A percentile compares a stretch with the other conserved stretches of the same genome.
These are phyloP conservation scores for Conger conger DNA, from an alignment of 2,113 vertebrate species.

Conservation along the genomic window DNA sequence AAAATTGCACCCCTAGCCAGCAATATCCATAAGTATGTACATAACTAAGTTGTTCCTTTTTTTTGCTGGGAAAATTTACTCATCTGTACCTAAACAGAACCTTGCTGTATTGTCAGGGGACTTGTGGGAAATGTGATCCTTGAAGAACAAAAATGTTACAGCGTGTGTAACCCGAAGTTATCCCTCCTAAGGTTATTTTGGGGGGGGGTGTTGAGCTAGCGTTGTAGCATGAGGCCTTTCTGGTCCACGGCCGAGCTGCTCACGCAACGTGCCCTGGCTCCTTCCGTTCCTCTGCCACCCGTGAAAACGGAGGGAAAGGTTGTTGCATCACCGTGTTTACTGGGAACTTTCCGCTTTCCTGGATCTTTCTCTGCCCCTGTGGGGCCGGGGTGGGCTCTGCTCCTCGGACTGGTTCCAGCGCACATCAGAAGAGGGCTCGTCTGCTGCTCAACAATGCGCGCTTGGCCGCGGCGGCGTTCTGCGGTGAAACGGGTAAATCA, in stretches of 20 bases:
- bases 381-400: background rate
- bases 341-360: conserved; percentile 14
- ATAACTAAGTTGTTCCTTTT: too few relatives aligned
- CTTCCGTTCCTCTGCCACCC: background rate
- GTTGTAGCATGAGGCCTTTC: background rate
- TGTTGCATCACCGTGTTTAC: conserved; percentile 42
- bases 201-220: background rate
- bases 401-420: background rate
- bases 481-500: background rate
- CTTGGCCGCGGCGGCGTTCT: background rate
- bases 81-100: too few relatives aligned
- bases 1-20: too few relatives aligned
- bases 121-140: too few relatives aligned
- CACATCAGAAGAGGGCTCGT: background rate
- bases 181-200: background rate
- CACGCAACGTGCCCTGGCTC: too few relatives aligned
- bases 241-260: too few relatives aligned
- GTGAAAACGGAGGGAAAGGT: conserved; percentile 20
- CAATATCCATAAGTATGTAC: too few relatives aligned
- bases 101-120: too few relatives aligned
- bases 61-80: too few relatives aligned
- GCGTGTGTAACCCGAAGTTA: background rate
- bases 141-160: too few relatives aligned
- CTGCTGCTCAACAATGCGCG: background rate
- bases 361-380: conserved; percentile 13